phyloP scores from a whole-genome alignment of 2,888 invertebrate genomes.

The Fragum sueziense region DNA sequence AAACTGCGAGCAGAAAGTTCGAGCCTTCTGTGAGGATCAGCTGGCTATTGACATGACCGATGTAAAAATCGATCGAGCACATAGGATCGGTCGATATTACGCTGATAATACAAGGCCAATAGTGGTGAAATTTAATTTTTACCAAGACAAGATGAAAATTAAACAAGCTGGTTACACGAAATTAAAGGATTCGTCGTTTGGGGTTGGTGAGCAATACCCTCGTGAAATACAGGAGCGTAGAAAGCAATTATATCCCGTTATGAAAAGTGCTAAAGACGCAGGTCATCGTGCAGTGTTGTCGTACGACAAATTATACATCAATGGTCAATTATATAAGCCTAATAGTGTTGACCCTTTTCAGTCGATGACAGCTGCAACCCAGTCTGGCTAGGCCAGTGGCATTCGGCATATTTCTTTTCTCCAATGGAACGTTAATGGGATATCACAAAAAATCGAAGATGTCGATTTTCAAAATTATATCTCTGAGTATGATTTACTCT shows the following conservation, averaged over 20 bases:
- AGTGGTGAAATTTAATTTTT: too few species aligned
- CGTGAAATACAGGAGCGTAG: background rate
- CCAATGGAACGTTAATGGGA: slow-evolving; percentile 26
- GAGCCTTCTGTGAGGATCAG: too few species aligned
- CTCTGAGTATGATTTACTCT: slow-evolving; percentile 19
- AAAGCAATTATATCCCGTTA: background rate
- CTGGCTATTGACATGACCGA: too few species aligned
- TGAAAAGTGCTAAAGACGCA: background rate
- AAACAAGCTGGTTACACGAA: too few species aligned
- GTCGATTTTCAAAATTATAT: slow-evolving; percentile 17
- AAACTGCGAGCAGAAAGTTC: too few species aligned
- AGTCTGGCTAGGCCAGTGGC: background rate
- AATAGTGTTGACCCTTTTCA: background rate
- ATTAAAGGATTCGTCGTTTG: background rate
- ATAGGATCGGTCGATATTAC: too few species aligned
- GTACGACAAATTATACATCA: background rate
- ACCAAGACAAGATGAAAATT: too few species aligned
- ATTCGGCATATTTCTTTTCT: slow-evolving; percentile 12
- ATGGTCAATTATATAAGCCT: background rate
- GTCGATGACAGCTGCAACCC: background rate
- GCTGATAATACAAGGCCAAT: too few species aligned
- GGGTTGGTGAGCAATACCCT: background rate
- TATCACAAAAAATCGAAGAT: slow-evolving; percentile 20
- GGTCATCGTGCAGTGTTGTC: slow-evolving; percentile 8
- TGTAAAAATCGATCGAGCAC: too few species aligned